phyloP scores from a whole-genome alignment of 2,113 vertebrate genomes.

The Willisornis vidua region DNA sequence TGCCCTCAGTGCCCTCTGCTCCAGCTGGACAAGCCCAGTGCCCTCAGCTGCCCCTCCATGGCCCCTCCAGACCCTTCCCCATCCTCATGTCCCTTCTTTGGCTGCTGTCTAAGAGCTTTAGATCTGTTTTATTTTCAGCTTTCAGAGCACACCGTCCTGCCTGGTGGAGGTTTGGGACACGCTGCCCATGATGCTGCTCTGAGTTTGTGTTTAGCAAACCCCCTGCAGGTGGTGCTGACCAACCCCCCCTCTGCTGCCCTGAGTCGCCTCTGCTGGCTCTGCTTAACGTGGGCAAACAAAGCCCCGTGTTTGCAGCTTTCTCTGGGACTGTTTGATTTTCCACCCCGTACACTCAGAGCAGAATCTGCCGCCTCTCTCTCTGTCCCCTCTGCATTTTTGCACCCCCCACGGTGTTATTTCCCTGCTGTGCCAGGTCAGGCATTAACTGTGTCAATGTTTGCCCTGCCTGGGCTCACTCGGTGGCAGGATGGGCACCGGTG shows the following conservation, averaged over 20 bases:
- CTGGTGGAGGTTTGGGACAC: not conserved
- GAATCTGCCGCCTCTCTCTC: not conserved
- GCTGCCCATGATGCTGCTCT: not conserved
- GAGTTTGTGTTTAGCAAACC: not conserved
- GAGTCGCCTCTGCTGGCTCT: not conserved
- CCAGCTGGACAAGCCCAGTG: not conserved
- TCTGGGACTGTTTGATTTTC: slow-evolving; percentile 43
- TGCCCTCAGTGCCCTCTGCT: not conserved
- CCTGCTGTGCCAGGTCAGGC: not conserved
- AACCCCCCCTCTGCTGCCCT: not conserved
- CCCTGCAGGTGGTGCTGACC: not conserved
- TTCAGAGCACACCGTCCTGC: accelerated
- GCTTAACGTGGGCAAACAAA: accelerated
- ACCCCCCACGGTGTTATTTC: not conserved
- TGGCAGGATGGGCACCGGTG: accelerated
- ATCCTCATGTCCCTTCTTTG: not conserved
- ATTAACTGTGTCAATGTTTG: slow-evolving; percentile 25
- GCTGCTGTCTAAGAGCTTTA: accelerated
- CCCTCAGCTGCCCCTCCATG: not conserved
- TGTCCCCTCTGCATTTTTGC: not conserved
- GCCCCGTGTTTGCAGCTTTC: not conserved
- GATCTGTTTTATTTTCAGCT: not conserved
- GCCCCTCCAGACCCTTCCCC: not conserved
- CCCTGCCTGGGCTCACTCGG: not conserved
- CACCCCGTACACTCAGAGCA: not conserved